phyloP scores from a whole-genome alignment of 2,797 vertebrate genomes.

The Oceanodroma leucorhoa region DNA sequence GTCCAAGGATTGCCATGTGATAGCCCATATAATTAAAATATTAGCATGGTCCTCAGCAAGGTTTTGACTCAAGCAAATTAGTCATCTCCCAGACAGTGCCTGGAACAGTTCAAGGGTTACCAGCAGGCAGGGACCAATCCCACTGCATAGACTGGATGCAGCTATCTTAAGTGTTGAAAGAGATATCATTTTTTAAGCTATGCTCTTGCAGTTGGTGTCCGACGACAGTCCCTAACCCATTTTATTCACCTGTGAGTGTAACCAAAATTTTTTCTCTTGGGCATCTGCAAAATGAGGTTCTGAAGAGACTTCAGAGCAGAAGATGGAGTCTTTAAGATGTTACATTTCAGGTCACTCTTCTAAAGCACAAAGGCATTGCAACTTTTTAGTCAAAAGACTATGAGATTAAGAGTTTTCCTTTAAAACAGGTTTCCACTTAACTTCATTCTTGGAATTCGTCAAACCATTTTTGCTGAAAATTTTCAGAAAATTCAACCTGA shows the following conservation, averaged over 20 bases:
- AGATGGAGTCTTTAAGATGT: not conserved
- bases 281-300: not conserved
- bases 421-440: not conserved
- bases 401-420: not conserved
- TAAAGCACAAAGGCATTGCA: not conserved
- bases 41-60: not conserved
- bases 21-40: not conserved
- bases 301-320: not conserved
- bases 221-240: accelerated
- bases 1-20: accelerated
- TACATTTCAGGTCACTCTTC: not conserved
- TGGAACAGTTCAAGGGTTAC: not conserved
- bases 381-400: not conserved
- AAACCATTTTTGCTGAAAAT: not conserved
- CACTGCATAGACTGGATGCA: not conserved
- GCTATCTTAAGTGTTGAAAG: not conserved
- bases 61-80: not conserved
- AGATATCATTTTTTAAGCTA: not conserved
- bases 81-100: not conserved
- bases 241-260: not conserved
- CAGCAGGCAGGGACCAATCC: not conserved
- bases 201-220: accelerated
- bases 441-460: not conserved
- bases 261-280: not conserved
- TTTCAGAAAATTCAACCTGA: not conserved